Evolutionary conservation across 92 coral and sea anemone species (phyloP).

Genomic region (Epizoanthus fatuus): DNA sequence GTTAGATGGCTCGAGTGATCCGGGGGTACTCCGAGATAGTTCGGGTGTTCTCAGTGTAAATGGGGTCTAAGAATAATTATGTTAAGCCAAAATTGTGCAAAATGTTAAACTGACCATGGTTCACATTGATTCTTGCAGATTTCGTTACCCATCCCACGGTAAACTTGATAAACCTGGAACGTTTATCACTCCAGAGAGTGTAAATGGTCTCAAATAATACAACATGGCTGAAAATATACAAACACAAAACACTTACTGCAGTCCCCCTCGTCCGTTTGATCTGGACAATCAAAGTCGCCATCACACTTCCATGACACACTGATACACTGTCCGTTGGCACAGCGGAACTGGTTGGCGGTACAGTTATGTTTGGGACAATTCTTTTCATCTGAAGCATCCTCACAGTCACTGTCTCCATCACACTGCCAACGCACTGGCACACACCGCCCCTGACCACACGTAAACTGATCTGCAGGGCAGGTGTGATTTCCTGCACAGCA

Average conservation of each 20-base stretch:
- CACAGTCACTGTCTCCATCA: conserved; percentile 73
- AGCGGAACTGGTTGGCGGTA: conserved; percentile 67
- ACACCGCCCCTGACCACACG: conserved; percentile 81
- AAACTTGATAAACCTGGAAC: too few relatives aligned
- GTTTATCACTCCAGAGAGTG: too few relatives aligned
- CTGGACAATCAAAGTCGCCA: conserved; percentile 83
- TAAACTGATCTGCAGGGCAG: conserved; percentile 52
- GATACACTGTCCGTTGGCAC: conserved; percentile 67
- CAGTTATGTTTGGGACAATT: conserved; percentile 75
- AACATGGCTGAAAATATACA: too few relatives aligned
- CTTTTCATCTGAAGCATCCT: conserved; percentile 72
- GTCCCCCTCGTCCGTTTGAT: conserved; percentile 81
- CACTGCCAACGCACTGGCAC: conserved; percentile 69
- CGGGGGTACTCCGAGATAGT: too few relatives aligned
- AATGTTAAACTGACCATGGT: too few relatives aligned
- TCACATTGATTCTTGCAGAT: too few relatives aligned
- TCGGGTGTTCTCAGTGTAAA: too few relatives aligned
- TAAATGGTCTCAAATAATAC: too few relatives aligned
- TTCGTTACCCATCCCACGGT: too few relatives aligned
- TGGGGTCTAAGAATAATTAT: too few relatives aligned
- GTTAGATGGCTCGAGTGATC: too few relatives aligned
- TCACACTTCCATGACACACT: conserved; percentile 77
- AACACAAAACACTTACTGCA: conserved; percentile 78
- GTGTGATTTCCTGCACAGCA: conserved; percentile 6
- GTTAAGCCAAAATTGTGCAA: too few relatives aligned